Evolutionary conservation across 2,113 vertebrate species (phyloP).

Genomic region (human): DNA sequence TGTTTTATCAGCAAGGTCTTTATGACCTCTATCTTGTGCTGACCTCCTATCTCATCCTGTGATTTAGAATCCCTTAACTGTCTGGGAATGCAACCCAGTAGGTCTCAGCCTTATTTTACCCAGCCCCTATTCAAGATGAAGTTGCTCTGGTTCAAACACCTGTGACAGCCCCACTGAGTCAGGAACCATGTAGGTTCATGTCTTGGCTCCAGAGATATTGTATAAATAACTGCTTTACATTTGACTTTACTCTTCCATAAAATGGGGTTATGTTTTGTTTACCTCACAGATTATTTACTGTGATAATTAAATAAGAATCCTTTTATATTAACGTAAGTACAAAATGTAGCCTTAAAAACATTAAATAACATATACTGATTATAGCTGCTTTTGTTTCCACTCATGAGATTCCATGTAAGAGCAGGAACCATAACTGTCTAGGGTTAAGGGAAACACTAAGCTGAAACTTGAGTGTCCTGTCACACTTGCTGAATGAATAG

Average conservation of each 20-base stretch:
- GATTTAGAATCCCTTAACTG: no score
- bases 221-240: neutral
- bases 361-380: neutral
- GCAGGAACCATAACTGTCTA: neutral
- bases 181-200: neutral
- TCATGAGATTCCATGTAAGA: neutral
- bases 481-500: neutral
- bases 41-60: no score
- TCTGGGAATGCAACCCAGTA: no score
- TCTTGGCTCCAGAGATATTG: neutral
- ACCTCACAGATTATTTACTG: neutral
- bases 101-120: no score
- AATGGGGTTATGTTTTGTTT: neutral
- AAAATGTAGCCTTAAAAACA: neutral
- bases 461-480: neutral
- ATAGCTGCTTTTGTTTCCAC: neutral
- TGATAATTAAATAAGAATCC: neutral
- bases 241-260: neutral
- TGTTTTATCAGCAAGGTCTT: no score
- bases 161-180: neutral
- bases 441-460: neutral
- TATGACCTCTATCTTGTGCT: no score
- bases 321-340: neutral
- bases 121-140: no score
- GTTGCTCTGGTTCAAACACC: no score